Conservation (phyloP, 2,113 vertebrate species). For the Regulus satrapa region DNA sequence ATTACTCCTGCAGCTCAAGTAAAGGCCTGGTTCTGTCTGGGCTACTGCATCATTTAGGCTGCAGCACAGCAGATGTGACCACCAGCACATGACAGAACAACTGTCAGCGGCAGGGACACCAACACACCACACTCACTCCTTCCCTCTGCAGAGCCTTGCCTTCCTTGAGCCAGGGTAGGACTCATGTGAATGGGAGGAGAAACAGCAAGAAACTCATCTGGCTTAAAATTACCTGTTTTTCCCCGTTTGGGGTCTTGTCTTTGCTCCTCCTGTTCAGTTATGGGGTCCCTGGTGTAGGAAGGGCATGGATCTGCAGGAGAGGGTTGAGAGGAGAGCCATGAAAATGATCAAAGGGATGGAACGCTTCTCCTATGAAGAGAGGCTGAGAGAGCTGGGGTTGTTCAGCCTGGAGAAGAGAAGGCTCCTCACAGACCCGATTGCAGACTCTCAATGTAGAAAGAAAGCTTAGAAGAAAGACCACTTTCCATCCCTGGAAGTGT, state of each 20-base stretch:
- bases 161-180: background rate
- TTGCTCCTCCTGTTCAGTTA: background rate
- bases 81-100: background rate
- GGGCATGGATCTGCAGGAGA: background rate
- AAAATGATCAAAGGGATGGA: background rate
- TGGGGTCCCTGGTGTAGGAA: background rate
- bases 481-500: background rate
- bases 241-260: background rate
- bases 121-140: background rate
- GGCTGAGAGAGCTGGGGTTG: background rate
- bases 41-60: accelerated
- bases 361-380: background rate
- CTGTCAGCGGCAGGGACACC: background rate
- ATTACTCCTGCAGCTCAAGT: background rate
- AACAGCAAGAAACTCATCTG: background rate
- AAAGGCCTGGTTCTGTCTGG: background rate
- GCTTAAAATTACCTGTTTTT: background rate
- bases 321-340: background rate
- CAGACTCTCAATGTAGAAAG: background rate
- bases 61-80: background rate
- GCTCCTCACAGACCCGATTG: accelerated
- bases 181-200: background rate
- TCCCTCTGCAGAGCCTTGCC: background rate
- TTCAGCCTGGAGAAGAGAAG: background rate
- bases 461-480: background rate